Base-by-base conservation (phyloP, 2,113 vertebrate species). In the Halcyon senegalensis region DNA sequence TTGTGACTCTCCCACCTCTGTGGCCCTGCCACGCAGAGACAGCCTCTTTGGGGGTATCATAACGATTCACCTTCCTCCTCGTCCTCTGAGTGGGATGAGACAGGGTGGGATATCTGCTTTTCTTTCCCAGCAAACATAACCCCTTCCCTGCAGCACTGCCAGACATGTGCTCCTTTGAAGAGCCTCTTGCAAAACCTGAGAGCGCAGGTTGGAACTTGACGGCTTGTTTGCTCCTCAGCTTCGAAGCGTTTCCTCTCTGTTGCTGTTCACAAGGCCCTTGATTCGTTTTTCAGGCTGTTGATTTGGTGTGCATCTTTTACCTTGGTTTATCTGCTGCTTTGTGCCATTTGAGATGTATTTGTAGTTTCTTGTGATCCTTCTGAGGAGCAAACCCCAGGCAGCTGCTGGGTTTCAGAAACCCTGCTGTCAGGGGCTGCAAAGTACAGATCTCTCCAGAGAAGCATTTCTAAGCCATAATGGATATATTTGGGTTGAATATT, bases 191-290 rank as follows among this genome's bases (percentile, higher is more conserved):
- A 41, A 62, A 62, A 51, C 56, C 37, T 12, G 37, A 56, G 31
- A 4, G 13, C 1, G 2, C 59, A 44, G 24, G 31, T 24, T 58
- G 41, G 35, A 43, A 50, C 84, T 31, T 68, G 88, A 37, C 1
- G 2, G 41, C 31, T 73, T 46, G 6, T 68, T 84, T 74, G 59
- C 62, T 74, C 60, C 43, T 73, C 0, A 0, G 7, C 51, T 50
- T 62, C 2, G 7, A 23, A 39, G 41, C 2, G 0, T 67, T 73
- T 24, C n/a, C 55, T 13, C 16, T 20, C 31, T 2, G 0, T 25
- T 21, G 51, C 27, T 43, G 5, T 67, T 67, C 16, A 15, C 48
- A 14, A 62, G 21, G 60, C 31, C 28, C 20, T 44, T 3, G 27
- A 46, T 31, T 20, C 24, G 23, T 16, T 27, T 79, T 72, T 27